A percentile compares a stretch with the other conserved stretches of the same genome.
These are phyloP conservation scores for Zaprionus kolodkinae DNA, from an alignment of 1,140 invertebrate genomes.

Conservation along the genomic window DNA sequence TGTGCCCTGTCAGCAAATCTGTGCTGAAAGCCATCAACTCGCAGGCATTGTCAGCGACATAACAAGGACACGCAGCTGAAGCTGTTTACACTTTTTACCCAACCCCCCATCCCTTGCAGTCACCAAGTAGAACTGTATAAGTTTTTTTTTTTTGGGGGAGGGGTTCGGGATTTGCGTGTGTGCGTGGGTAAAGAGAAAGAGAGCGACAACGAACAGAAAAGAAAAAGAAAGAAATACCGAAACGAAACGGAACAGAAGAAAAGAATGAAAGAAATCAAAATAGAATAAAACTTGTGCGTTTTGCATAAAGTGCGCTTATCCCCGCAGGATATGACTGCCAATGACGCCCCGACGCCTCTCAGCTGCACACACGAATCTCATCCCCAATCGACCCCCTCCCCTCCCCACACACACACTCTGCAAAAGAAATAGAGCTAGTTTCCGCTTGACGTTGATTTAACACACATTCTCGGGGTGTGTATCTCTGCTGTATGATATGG, in stretches of 20 bases:
- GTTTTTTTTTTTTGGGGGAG: neutral
- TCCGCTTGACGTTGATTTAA: slow-evolving; percentile 6
- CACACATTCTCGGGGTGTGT: neutral
- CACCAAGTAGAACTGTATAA: slow-evolving; percentile 24
- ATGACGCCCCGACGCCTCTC: slow-evolving; percentile 62
- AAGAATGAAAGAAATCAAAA: slow-evolving; percentile 41
- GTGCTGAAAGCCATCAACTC: slow-evolving; percentile 75
- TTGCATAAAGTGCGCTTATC: slow-evolving; percentile 80
- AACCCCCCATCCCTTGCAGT: slow-evolving; percentile 6
- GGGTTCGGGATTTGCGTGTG: neutral
- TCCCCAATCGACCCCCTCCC: neutral
- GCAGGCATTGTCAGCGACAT: slow-evolving; percentile 75
- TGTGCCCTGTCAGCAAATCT: slow-evolving; percentile 63
- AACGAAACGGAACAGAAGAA: slow-evolving; percentile 20
- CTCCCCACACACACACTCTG: neutral
- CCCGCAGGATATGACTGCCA: slow-evolving; percentile 79
- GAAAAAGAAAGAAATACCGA: slow-evolving; percentile 1
- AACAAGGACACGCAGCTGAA: slow-evolving; percentile 68
- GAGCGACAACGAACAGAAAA: neutral
- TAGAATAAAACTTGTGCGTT: slow-evolving; percentile 75
- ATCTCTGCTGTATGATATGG: neutral
- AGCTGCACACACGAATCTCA: slow-evolving; percentile 13
- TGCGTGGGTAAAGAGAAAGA: slow-evolving; percentile 15
- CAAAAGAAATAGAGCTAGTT: neutral
- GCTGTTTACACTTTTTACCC: slow-evolving; percentile 72